These are phyloP conservation scores for Acrobasis repandana DNA, from an alignment of 2,888 invertebrate species.

Conservation along the genomic window DNA sequence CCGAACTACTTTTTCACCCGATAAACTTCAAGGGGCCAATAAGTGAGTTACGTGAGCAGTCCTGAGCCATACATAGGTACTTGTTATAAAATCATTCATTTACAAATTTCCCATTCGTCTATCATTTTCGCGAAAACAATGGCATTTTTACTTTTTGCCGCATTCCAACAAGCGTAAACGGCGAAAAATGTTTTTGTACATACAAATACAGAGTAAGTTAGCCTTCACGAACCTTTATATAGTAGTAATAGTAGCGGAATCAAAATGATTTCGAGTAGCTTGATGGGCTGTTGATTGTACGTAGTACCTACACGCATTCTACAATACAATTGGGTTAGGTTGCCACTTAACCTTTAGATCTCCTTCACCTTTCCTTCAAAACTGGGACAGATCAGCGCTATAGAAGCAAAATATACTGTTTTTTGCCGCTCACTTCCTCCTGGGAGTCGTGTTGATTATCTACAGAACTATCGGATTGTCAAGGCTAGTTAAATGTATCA, in stretches of 20 bases:
- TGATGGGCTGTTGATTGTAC: no score
- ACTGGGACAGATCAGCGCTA: conserved; percentile 51
- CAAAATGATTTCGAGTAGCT: no score
- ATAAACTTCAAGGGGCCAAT: no score
- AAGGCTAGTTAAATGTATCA: conserved; percentile 12
- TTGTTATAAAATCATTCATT: background rate
- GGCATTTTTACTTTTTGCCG: conserved; percentile 2
- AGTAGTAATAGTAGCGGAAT: no score
- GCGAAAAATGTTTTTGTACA: conserved; percentile 6
- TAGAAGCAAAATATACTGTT: conserved; percentile 31
- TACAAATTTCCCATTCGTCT: background rate
- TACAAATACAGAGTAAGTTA: background rate
- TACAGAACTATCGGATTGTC: conserved; percentile 14
- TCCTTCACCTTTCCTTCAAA: conserved; percentile 59
- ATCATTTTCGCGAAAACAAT: conserved; percentile 13
- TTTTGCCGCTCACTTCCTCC: conserved; percentile 46
- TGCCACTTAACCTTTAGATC: conserved; percentile 27
- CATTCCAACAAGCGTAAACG: conserved; percentile 9
- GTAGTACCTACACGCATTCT: conserved; percentile 2
- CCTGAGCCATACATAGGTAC: no score
- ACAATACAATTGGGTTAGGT: conserved; percentile 25
- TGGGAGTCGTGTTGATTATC: conserved; percentile 29
- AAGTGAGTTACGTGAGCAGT: no score
- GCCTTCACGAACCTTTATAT: no score
- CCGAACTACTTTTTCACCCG: no score